phyloP scores from a whole-genome alignment of 2,888 invertebrate species.

The Willowsia nigromaculata region DNA sequence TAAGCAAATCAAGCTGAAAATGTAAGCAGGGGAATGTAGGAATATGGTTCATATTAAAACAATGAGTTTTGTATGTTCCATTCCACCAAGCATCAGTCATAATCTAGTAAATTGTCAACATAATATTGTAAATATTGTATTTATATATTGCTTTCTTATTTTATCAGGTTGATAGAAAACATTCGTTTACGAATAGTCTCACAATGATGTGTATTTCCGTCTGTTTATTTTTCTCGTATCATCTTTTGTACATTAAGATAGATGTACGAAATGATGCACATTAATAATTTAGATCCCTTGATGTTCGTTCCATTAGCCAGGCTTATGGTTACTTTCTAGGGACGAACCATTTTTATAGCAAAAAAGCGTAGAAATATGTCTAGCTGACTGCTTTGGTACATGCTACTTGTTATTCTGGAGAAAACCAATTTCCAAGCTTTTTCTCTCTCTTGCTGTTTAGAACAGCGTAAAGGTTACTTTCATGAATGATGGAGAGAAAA shows the following conservation, averaged over 20 bases:
- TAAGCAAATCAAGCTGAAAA: not conserved
- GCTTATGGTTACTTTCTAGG: conserved; percentile 48
- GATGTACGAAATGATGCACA: conserved; percentile 3
- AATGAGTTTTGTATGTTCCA: too few species aligned
- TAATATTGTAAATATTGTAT: too few species aligned
- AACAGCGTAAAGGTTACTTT: too few species aligned
- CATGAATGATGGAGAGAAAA: too few species aligned
- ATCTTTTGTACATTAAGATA: not conserved
- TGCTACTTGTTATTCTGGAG: conserved; percentile 18
- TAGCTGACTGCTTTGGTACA: conserved; percentile 25
- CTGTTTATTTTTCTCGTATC: not conserved
- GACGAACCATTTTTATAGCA: conserved; percentile 9
- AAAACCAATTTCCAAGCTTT: conserved; percentile 44
- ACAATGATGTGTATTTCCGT: not conserved
- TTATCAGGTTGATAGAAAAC: too few species aligned
- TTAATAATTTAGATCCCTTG: conserved; percentile 79
- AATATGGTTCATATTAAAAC: too few species aligned
- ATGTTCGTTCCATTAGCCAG: conserved; percentile 78
- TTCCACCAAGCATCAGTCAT: too few species aligned
- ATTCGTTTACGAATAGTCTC: too few species aligned
- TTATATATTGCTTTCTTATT: too few species aligned
- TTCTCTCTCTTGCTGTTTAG: conserved; percentile 33
- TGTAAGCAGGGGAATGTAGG: too few species aligned
- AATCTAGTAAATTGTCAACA: too few species aligned
- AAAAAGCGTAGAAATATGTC: not conserved